Conservation (phyloP, 2,113 vertebrate genomes). For the Phocoena sinus region DNA sequence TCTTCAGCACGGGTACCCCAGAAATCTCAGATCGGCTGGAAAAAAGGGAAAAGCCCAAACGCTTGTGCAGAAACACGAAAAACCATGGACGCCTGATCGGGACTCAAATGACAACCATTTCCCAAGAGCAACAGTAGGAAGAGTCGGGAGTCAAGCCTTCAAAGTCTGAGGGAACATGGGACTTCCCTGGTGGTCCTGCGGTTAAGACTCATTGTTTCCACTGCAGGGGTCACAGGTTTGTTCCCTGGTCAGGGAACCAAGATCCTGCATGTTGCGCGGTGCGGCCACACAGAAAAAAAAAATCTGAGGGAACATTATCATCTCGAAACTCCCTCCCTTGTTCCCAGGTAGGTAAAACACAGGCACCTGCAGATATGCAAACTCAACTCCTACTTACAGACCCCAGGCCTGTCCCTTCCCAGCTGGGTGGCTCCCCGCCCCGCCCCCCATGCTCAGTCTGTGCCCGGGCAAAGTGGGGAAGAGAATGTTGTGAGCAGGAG, state of each 20-base stretch:
- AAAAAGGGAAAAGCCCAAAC: background rate
- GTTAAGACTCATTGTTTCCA: background rate
- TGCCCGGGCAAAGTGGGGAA: background rate
- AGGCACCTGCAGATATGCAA: background rate
- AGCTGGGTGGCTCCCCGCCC: background rate
- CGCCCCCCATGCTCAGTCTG: background rate
- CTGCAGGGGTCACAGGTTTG: background rate
- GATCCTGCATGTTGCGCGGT: background rate
- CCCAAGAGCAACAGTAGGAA: background rate
- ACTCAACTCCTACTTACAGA: too few relatives aligned
- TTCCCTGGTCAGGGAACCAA: background rate
- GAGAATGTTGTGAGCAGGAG: background rate
- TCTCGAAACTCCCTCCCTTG: background rate
- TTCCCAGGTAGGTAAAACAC: background rate
- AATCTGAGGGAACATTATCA: background rate
- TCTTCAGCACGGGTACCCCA: fast-evolving
- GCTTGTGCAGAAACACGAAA: background rate
- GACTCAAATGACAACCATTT: background rate
- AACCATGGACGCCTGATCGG: fast-evolving
- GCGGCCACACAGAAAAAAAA: background rate
- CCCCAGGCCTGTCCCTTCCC: background rate
- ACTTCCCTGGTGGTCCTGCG: background rate
- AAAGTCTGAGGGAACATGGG: background rate
- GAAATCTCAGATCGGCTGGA: too few relatives aligned
- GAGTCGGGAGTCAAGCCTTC: background rate